These are phyloP conservation scores for Nomia melanderi DNA, from an alignment of 1,140 invertebrate species.

Conservation along the genomic window DNA sequence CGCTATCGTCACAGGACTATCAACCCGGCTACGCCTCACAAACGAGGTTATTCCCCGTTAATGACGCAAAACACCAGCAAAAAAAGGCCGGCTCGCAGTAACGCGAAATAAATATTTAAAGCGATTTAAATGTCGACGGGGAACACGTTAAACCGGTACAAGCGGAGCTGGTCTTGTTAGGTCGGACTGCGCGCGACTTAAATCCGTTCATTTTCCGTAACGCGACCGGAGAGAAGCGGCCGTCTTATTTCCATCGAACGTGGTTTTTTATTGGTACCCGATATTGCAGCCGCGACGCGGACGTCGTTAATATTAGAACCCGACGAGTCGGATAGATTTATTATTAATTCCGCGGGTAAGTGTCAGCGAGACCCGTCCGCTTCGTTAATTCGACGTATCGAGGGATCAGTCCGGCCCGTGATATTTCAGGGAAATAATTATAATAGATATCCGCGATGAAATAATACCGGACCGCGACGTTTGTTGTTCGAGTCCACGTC, in stretches of 20 bases:
- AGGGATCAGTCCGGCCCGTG: background rate
- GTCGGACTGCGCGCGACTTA: slow-evolving; percentile 17
- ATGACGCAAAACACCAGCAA: slow-evolving; percentile 17
- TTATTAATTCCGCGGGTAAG: slow-evolving; percentile 8
- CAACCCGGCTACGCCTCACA: background rate
- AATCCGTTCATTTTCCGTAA: slow-evolving; percentile 27
- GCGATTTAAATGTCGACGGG: slow-evolving; percentile 35
- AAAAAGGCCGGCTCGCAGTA: background rate
- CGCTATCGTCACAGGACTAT: slow-evolving; percentile 2
- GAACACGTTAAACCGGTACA: slow-evolving; percentile 40
- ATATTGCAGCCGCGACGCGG: background rate
- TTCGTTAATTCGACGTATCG: background rate
- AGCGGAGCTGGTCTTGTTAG: background rate
- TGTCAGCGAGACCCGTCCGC: background rate
- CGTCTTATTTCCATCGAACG: slow-evolving; percentile 13
- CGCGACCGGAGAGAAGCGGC: background rate
- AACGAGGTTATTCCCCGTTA: slow-evolving; percentile 30
- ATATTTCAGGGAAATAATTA: background rate
- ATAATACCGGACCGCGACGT: no score
- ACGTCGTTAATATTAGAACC: background rate
- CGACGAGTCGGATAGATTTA: background rate
- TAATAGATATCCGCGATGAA: no score
- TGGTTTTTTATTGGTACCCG: background rate
- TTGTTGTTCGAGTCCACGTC: no score
- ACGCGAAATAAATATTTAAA: slow-evolving; percentile 43